A percentile compares a stretch with the other conserved stretches of the same genome.
phyloP scores from a whole-genome alignment of 1,140 invertebrate species.

The Batillaria attramentaria region DNA sequence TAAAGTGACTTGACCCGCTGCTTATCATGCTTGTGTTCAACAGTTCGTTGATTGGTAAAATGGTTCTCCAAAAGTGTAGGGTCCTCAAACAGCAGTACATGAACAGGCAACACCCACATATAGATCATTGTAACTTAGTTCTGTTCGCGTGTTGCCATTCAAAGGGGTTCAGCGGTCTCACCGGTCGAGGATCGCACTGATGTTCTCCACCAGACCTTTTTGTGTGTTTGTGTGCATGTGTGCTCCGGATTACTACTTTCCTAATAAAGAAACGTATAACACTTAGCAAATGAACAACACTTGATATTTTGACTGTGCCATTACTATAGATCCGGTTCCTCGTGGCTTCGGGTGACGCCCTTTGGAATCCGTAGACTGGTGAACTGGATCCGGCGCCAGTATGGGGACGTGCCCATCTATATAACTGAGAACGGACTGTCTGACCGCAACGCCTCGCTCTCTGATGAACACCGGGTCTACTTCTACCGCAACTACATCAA shows the following conservation, averaged over 20 bases:
- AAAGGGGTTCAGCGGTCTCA: too few relatives aligned
- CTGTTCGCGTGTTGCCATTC: too few relatives aligned
- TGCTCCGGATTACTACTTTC: not conserved
- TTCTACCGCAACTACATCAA: slow-evolving; percentile 78
- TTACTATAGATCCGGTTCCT: slow-evolving; percentile 55
- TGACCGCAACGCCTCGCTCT: slow-evolving; percentile 71
- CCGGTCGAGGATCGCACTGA: too few relatives aligned
- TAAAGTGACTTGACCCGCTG: too few relatives aligned
- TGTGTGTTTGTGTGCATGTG: not conserved
- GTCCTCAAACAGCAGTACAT: too few relatives aligned
- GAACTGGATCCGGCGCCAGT: slow-evolving; percentile 77
- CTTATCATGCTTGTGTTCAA: too few relatives aligned
- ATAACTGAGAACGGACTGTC: slow-evolving; percentile 83
- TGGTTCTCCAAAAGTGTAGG: too few relatives aligned
- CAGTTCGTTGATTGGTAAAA: too few relatives aligned
- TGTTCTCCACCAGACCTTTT: not conserved
- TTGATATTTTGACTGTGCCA: not conserved
- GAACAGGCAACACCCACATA: too few relatives aligned
- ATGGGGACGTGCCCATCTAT: slow-evolving; percentile 77
- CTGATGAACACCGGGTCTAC: slow-evolving; percentile 74
- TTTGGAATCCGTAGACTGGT: slow-evolving; percentile 80
- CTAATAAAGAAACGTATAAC: not conserved
- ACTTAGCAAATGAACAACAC: not conserved
- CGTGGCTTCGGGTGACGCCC: slow-evolving; percentile 73
- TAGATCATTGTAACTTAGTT: too few relatives aligned